These are phyloP conservation scores for Labroides dimidiatus DNA, from an alignment of 2,797 vertebrate genomes.

Conservation along the genomic window DNA sequence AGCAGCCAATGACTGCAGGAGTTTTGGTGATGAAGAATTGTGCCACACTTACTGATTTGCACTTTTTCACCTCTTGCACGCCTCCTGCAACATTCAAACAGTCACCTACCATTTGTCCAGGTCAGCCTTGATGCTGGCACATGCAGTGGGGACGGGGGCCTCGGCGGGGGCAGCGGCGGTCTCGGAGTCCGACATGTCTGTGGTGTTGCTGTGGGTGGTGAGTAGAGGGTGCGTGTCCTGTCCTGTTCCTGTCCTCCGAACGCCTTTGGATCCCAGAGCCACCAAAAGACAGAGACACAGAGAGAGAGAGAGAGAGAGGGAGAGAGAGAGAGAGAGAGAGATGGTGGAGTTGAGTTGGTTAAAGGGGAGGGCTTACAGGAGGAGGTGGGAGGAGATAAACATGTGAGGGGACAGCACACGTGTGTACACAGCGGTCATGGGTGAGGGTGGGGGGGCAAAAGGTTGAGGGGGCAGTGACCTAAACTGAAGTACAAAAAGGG, in stretches of 20 bases:
- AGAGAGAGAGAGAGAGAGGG: constrained; percentile 31
- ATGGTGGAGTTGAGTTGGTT: constrained; percentile 50
- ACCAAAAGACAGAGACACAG: constrained; percentile 49
- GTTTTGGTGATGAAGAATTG: constrained; percentile 1
- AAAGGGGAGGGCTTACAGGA: constrained; percentile 55
- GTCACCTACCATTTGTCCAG: constrained; percentile 87
- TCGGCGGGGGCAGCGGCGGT: constrained; percentile 67
- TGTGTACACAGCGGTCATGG: constrained; percentile 52
- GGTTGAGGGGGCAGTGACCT: constrained; percentile 55
- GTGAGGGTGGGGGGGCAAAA: background rate
- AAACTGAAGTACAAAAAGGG: constrained; percentile 24
- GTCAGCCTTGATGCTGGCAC: constrained; percentile 81
- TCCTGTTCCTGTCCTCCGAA: constrained; percentile 67
- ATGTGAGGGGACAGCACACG: constrained; percentile 68
- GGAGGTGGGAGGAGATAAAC: constrained; percentile 75
- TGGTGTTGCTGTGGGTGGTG: constrained; percentile 52
- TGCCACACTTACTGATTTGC: background rate
- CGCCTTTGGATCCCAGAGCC: constrained; percentile 68
- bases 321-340: constrained; percentile 36
- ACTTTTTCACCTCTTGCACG: background rate
- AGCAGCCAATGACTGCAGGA: background rate
- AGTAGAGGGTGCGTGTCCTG: constrained; percentile 52
- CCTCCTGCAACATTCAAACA: constrained; percentile 10
- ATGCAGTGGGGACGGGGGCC: constrained; percentile 79
- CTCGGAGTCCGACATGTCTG: constrained; percentile 85